phyloP scores from a whole-genome alignment of 1,140 invertebrate species.

The Zaprionus taronus region DNA sequence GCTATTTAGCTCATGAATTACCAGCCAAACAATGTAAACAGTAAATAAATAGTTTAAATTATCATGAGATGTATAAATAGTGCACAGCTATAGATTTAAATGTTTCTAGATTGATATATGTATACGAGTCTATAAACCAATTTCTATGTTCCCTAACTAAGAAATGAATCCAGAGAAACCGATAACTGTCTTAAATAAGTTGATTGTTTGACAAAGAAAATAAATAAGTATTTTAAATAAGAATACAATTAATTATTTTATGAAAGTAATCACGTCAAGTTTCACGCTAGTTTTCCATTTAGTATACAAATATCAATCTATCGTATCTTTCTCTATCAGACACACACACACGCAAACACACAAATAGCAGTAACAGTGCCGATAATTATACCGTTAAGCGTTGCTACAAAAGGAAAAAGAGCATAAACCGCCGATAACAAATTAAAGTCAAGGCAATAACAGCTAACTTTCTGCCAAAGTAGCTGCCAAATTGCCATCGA shows the following conservation, averaged over 20 bases:
- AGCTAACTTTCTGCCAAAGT: constrained; percentile 22
- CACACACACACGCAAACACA: constrained; percentile 20
- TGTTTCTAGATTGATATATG: too few relatives aligned
- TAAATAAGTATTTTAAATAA: neutral
- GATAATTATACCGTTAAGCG: constrained; percentile 71
- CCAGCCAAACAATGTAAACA: neutral
- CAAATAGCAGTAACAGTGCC: constrained; percentile 8
- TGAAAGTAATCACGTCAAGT: neutral
- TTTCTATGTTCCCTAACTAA: too few relatives aligned
- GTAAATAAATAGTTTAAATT: neutral
- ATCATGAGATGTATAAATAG: too few relatives aligned
- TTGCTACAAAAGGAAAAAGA: constrained; percentile 55
- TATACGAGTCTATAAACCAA: too few relatives aligned
- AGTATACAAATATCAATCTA: constrained; percentile 2
- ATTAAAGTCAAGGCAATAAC: constrained; percentile 57
- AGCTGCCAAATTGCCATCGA: constrained; percentile 18
- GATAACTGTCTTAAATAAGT: too few relatives aligned
- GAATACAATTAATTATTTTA: neutral
- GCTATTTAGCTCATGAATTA: neutral
- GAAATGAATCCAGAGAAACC: too few relatives aligned
- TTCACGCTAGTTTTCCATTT: neutral
- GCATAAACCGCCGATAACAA: constrained; percentile 67
- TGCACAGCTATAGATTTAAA: too few relatives aligned
- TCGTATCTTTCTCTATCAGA: neutral
- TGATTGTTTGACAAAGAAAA: too few relatives aligned